Percentiles rank a stretch among this genome's conserved stretches.
Conservation (phyloP, 1,140 invertebrate species). For the Drosophila fuyamai region DNA sequence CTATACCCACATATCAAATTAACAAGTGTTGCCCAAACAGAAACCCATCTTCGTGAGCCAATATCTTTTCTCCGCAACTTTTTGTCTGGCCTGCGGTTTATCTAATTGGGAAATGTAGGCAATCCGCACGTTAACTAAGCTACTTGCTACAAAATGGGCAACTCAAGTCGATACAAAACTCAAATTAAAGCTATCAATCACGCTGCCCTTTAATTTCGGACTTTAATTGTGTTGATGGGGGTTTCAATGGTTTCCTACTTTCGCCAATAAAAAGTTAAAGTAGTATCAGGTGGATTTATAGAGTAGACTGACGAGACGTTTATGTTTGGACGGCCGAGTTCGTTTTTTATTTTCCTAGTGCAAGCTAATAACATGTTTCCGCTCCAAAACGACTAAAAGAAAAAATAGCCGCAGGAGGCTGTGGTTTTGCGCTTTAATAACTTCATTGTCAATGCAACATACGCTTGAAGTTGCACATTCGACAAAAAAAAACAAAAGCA, state of each 20-base stretch:
- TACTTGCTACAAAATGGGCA: slow-evolving; percentile 66
- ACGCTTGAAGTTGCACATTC: slow-evolving; percentile 36
- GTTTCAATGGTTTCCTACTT: slow-evolving; percentile 31
- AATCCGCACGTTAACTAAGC: slow-evolving; percentile 14
- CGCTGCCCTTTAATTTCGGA: slow-evolving; percentile 30
- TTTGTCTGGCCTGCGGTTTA: slow-evolving; percentile 36
- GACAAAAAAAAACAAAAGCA: slow-evolving; percentile 33
- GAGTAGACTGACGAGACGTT: slow-evolving; percentile 29
- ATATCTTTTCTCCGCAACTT: slow-evolving; percentile 9
- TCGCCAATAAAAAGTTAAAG: slow-evolving; percentile 53
- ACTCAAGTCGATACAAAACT: slow-evolving; percentile 14
- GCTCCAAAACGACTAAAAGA: slow-evolving; percentile 32
- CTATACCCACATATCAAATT: slow-evolving; percentile 36
- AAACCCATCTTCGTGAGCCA: slow-evolving; percentile 25
- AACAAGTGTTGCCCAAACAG: slow-evolving; percentile 3
- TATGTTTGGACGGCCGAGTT: slow-evolving; percentile 16
- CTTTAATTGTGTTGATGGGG: slow-evolving; percentile 17
- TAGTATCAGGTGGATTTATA: slow-evolving; percentile 45
- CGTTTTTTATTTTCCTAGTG: slow-evolving; percentile 21
- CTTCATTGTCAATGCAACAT: slow-evolving; percentile 80
- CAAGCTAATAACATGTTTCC: slow-evolving; percentile 68
- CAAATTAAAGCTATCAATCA: slow-evolving; percentile 20
- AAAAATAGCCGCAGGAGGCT: slow-evolving; percentile 50
- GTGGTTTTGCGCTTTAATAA: slow-evolving; percentile 79
- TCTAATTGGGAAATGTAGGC: slow-evolving; percentile 69